These are phyloP conservation scores for Phenacoccus solenopsis DNA, from an alignment of 1,140 invertebrate species.

Conservation along the genomic window DNA sequence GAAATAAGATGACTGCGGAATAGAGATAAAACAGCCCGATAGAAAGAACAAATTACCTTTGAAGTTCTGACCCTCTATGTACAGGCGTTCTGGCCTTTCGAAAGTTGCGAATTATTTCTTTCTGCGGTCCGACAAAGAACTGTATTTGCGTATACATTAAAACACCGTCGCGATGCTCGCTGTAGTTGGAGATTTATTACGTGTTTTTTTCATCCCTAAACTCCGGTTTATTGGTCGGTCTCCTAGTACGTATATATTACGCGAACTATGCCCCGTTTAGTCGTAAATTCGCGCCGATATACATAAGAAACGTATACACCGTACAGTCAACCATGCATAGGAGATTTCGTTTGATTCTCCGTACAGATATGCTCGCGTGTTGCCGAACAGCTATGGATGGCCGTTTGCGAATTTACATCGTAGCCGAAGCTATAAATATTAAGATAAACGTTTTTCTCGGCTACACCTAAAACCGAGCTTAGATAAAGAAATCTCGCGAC, in stretches of 20 bases:
- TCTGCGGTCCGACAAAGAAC: too few species aligned
- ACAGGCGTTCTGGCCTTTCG: background rate
- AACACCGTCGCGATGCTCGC: too few species aligned
- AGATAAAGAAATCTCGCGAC: background rate
- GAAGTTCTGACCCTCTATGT: background rate
- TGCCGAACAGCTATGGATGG: background rate
- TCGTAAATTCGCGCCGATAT: background rate
- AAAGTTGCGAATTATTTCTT: background rate
- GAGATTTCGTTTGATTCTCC: background rate
- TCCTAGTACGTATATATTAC: background rate
- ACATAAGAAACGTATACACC: background rate
- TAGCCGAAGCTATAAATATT: background rate
- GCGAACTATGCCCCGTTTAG: background rate
- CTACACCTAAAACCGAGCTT: background rate
- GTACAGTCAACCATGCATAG: background rate
- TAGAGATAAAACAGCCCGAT: conserved; percentile 1
- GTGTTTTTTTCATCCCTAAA: background rate
- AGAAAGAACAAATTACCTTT: conserved; percentile 3
- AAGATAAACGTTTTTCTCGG: background rate
- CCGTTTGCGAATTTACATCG: background rate
- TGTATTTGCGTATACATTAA: background rate
- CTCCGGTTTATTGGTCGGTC: background rate
- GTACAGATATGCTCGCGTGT: background rate
- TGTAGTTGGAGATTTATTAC: background rate
- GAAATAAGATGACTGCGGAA: background rate